Evolutionary conservation across 2,113 vertebrate species (phyloP).

Genomic region (Mus musculus): GRCm39 chrX:17304001-17304500

Average conservation of each 20-base stretch:
- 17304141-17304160: conserved; percentile 90
- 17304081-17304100: conserved; percentile 90
- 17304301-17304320: not conserved
- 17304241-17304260: not conserved
- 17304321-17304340: not conserved
- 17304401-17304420: not conserved
- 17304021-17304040: conserved; percentile 86
- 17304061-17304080: conserved; percentile 85
- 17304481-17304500: not conserved
- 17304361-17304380: not conserved
- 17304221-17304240: not conserved
- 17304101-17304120: conserved; percentile 95
- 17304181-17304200: not conserved
- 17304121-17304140: conserved; percentile 94
- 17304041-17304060: conserved; percentile 83
- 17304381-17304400: conserved; percentile 8
- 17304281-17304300: not conserved
- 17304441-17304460: not conserved
- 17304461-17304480: not conserved
- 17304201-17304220: not conserved
- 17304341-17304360: not conserved
- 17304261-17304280: not conserved
- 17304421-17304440: not conserved
- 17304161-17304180: not conserved
- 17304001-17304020: conserved; percentile 93